Conservation (phyloP, 2,113 vertebrate genomes). For the Craseonycteris thonglongyai region DNA sequence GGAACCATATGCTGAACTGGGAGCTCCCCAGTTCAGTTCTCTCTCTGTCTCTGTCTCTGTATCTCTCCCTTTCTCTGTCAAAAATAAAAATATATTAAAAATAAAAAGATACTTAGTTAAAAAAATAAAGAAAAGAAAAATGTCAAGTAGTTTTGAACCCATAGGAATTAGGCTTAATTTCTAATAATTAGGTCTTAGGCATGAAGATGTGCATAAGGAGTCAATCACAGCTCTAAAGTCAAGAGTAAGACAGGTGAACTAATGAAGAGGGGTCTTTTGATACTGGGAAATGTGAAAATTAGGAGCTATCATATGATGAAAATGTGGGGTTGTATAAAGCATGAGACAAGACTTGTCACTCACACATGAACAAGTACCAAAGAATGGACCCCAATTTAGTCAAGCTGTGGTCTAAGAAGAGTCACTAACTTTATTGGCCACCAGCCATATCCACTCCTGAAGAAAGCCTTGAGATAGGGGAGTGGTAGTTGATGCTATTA, state of each 20-base stretch:
- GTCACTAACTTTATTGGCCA: neutral
- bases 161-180: neutral
- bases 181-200: neutral
- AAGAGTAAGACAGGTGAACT: neutral
- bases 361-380: neutral
- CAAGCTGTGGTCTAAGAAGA: neutral
- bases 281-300: neutral
- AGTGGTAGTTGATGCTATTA: too few relatives aligned
- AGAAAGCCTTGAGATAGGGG: neutral
- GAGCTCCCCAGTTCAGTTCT: too few relatives aligned
- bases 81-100: too few relatives aligned
- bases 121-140: too few relatives aligned
- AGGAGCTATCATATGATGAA: neutral
- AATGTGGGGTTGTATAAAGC: rapidly evolving
- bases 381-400: neutral
- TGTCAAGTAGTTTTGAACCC: neutral
- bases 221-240: neutral
- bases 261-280: neutral
- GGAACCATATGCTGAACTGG: too few relatives aligned
- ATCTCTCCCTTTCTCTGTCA: too few relatives aligned
- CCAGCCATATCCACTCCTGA: neutral
- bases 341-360: neutral
- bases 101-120: too few relatives aligned
- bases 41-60: too few relatives aligned
- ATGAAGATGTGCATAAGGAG: neutral